Percentiles rank a stretch among this genome's conserved stretches.
Conservation (phyloP, 2,113 vertebrate species). For the Myotis brandtii region DNA sequence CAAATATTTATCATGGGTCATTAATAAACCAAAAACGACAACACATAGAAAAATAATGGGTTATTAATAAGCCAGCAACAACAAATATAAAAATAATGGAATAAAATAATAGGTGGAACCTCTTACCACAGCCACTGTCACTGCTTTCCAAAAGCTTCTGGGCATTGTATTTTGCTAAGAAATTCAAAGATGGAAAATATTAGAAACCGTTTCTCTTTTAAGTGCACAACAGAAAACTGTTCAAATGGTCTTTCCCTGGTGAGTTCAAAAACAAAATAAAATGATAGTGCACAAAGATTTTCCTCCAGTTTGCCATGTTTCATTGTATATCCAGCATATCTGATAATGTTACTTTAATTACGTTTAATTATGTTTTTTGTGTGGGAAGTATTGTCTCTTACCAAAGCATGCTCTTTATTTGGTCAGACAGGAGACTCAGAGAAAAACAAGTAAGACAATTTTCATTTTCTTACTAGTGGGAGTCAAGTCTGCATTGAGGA, state of each 20-base stretch:
- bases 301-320: slow-evolving; percentile 54
- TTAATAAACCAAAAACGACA: slow-evolving; percentile 47
- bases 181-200: slow-evolving; percentile 61
- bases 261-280: slow-evolving; percentile 68
- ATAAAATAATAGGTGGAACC: slow-evolving; percentile 2
- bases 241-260: slow-evolving; percentile 58
- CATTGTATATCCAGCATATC: slow-evolving; percentile 47
- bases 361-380: slow-evolving; percentile 52
- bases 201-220: slow-evolving; percentile 61
- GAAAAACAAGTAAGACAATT: slow-evolving; percentile 82
- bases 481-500: slow-evolving; percentile 84
- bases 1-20: background rate
- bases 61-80: slow-evolving; percentile 29
- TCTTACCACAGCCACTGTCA: slow-evolving; percentile 88
- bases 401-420: slow-evolving; percentile 80
- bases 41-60: slow-evolving; percentile 31
- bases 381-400: slow-evolving; percentile 80
- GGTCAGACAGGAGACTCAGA: slow-evolving; percentile 76
- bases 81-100: slow-evolving; percentile 36
- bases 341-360: slow-evolving; percentile 79
- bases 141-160: slow-evolving; percentile 87
- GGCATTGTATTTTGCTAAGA: slow-evolving; percentile 81
- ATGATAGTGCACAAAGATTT: slow-evolving; percentile 32
- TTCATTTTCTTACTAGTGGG: slow-evolving; percentile 83
- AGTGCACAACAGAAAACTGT: slow-evolving; percentile 52